Conservation (phyloP, 2,888 invertebrate genomes). For the Drosophila incognita region DNA sequence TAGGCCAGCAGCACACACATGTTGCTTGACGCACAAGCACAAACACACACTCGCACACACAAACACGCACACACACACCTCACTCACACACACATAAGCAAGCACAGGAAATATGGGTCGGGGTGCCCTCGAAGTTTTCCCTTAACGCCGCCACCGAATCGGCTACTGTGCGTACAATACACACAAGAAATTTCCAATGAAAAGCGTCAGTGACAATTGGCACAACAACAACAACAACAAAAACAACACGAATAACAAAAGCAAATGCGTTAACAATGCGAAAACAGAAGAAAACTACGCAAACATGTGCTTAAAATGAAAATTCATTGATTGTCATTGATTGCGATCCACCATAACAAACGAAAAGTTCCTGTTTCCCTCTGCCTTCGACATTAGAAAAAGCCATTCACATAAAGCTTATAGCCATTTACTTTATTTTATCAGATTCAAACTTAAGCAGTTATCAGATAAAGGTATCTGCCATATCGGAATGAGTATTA, state of each 20-base stretch:
- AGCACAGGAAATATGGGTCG: slow-evolving; percentile 23
- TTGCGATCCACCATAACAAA: slow-evolving; percentile 40
- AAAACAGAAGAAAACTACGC: slow-evolving; percentile 46
- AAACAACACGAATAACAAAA: slow-evolving; percentile 5
- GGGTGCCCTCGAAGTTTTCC: slow-evolving; percentile 32
- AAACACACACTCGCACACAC: slow-evolving; percentile 7
- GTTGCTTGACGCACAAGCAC: slow-evolving; percentile 40
- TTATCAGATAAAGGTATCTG: slow-evolving; percentile 1
- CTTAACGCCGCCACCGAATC: slow-evolving; percentile 9
- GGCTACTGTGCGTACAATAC: slow-evolving; percentile 21
- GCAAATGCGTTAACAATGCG: slow-evolving; percentile 8
- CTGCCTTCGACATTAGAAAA: slow-evolving; percentile 22
- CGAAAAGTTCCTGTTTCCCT: slow-evolving; percentile 19
- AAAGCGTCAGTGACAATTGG: slow-evolving; percentile 48
- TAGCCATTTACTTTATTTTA: slow-evolving; percentile 14
- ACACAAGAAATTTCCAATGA: slow-evolving; percentile 43
- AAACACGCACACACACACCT: background rate
- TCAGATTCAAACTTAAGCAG: background rate
- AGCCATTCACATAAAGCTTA: slow-evolving; percentile 40
- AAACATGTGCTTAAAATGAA: slow-evolving; percentile 70
- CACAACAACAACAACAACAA: slow-evolving; percentile 29
- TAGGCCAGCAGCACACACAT: slow-evolving; percentile 42
- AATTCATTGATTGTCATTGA: slow-evolving; percentile 76
- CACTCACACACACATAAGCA: slow-evolving; percentile 15
- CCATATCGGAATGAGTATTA: background rate